Base-by-base conservation (phyloP, 1,140 invertebrate species). In the Trissolcus basalis region DNA sequence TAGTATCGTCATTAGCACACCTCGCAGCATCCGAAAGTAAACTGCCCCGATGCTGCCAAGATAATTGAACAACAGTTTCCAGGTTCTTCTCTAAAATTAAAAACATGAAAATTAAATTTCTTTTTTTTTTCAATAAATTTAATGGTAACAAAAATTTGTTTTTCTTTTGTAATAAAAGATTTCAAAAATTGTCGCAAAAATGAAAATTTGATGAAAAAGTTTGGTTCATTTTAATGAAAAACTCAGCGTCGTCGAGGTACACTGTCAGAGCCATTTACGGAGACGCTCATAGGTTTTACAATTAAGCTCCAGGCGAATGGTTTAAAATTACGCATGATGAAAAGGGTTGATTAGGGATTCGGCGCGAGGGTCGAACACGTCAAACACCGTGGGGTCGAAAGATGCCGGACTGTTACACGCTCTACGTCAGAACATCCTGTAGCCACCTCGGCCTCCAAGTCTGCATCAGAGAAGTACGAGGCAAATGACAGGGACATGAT, bases 271-370 rank as follows among this genome's bases (percentile, higher is more conserved):
- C 50, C 55, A 61, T 55, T 61, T 74, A 45, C 39, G 53, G 61
- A 61, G 55, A 53, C 58, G 56, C 63, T 67, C 56, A 39, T 60
- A 70, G 65, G 55, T 64, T 76, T 70, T 56, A 64, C 60, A 70
- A 55, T 71, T 53, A 59, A 53, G 65, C 67, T 65, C 33, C 48
- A 53, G 60, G 71, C 61, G 63, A 78, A 80, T 81, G 77, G 77
- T 72, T 82, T 71, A 81, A 86, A 87, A 85, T 86, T 86, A 85
- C 83, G 81, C 82, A 81, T 83, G 85, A 83, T 88, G 87, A 88
- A 88, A 88, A 87, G 87, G 87, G 86, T 88, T 88, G 86, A 88
- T 88, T 88, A 87, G 85, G 84, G 86, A 85, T 84, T 85, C 85
- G 80, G 79, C 78, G 82, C 82, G 82, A 83, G 86, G 85, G 83